Base-by-base conservation (phyloP, 2,888 invertebrate genomes). In the Pardosa pseudoannulata region DNA sequence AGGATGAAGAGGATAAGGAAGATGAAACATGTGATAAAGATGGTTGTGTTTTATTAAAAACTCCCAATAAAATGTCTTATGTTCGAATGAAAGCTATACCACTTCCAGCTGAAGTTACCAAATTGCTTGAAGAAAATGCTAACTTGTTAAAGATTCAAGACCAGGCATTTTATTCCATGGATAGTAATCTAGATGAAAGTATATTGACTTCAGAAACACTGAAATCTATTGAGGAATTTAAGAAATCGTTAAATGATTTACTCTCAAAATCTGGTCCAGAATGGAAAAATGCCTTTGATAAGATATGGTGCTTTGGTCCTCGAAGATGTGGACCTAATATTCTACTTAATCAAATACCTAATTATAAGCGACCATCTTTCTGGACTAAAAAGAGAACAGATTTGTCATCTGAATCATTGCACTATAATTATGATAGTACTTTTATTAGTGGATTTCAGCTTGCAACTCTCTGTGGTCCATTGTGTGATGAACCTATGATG, bases 401-500 rank as follows among this genome's bases (percentile, higher is more conserved):
- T 6, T 62, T 28, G 7, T 46, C 36, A 2, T 9, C 19, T 23
- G 88, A 87, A 16, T 89, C 90, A 73, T 73, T 88, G 0, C 90
- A 91, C 23, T 88, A 90, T 19, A 90, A 91, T 39, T 89, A 88
- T 91, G 96, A 96, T 90, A 95, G 95, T 91, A 91, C 90, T 91
- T 95, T 97, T 91, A 93, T 96, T 2, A 96, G 96, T 92, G 97
- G 96, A 9, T 95, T 97, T 92, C 96, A 97, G 93, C 92, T 97
- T 91, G 96, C 96, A 6, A 94, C 97, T 31, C 92, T 95, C 76
- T 94, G 96, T 62, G 99, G 99, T 0, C 99, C 99, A 0, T 91
- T 99, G 65, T 99, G 99, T 92, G 98, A 98, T 90, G 99, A 99
- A 91, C 98, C 98, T 0, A 95, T 99, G 95, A 96, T 95, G 93